Percentiles rank a stretch among this genome's conserved stretches.
These are phyloP conservation scores for Brachionus sp. DNA, from an alignment of 1,140 invertebrate species.

Conservation along the genomic window DNA sequence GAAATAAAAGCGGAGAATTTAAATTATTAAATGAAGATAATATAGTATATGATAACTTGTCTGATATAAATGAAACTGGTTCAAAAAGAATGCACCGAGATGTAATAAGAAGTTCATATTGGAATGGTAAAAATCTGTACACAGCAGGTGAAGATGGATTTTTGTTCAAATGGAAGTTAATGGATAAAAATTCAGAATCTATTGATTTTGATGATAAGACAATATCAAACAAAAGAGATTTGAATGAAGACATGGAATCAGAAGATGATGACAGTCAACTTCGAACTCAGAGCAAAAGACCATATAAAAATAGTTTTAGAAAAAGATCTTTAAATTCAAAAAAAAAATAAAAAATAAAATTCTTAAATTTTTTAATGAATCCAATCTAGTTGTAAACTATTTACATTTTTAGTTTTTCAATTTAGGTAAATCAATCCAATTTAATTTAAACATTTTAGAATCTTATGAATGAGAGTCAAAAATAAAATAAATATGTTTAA, in stretches of 20 bases:
- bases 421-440: too few species aligned
- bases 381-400: too few species aligned
- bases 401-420: too few species aligned
- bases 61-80: neutral
- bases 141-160: slow-evolving; percentile 40
- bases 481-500: too few species aligned
- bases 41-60: neutral
- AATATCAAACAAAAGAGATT: neutral
- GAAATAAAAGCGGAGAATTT: neutral
- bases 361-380: neutral
- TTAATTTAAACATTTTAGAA: too few species aligned
- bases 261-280: neutral
- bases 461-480: too few species aligned
- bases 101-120: neutral
- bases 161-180: slow-evolving; percentile 41
- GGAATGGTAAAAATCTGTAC: neutral
- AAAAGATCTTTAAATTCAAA: neutral
- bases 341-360: neutral
- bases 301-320: neutral
- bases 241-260: neutral
- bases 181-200: neutral
- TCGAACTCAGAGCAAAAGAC: neutral
- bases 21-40: neutral
- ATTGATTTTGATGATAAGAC: neutral
- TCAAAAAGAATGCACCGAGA: neutral